Evolutionary conservation across 2,113 vertebrate genomes (phyloP).

Genomic region (Notothenia coriiceps): DNA sequence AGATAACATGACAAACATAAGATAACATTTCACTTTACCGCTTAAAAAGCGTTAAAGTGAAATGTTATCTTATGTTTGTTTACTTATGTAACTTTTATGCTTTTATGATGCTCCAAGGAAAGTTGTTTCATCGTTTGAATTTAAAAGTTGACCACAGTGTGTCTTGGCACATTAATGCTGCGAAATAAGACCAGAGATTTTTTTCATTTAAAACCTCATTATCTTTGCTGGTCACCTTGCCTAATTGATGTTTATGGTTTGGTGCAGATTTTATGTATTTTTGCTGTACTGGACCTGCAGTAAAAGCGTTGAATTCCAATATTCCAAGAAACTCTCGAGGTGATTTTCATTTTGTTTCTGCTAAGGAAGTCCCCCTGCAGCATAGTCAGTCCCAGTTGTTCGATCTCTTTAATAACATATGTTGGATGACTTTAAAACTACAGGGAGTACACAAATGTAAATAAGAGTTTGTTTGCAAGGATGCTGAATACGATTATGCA

Average conservation of each 20-base stretch:
- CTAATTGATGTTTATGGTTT: not conserved
- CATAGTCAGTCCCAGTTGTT: not conserved
- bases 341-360: constrained; percentile 4
- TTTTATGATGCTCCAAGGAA: not conserved
- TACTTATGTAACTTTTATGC: not conserved
- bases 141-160: not conserved
- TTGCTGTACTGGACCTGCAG: not conserved
- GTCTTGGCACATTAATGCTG: not conserved
- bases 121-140: constrained; percentile 13
- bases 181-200: not conserved
- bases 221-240: not conserved
- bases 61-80: not conserved
- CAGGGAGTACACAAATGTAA: constrained; percentile 18
- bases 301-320: not conserved
- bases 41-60: no score
- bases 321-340: not conserved
- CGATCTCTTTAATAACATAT: not conserved
- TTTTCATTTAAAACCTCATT: not conserved
- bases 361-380: constrained; percentile 1
- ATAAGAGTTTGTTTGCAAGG: not conserved
- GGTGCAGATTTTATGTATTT: not conserved
- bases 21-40: no score
- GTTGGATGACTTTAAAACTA: not conserved
- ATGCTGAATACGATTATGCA: constrained; percentile 7
- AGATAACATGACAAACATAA: no score